A percentile compares a stretch with the other conserved stretches of the same genome.
Evolutionary conservation across 37 sponge, comb jelly and placozoan species (phyloP).

Genomic region (Aphrocallistes beatrix): DNA sequence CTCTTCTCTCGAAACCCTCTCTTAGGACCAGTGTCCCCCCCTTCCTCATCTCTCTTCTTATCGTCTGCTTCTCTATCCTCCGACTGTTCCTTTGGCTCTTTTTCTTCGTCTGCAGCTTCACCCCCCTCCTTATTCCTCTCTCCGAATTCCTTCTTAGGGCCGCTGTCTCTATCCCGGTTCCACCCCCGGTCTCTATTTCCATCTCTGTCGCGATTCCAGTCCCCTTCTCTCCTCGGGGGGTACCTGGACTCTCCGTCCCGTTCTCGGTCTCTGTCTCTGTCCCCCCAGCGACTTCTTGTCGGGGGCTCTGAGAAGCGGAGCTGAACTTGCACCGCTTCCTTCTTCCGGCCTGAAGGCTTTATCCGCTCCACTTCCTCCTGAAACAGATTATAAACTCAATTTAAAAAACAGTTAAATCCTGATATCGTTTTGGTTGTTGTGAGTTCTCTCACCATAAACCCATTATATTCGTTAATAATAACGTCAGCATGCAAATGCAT

Average conservation of each 20-base stretch:
- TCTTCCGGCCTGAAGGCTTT: not conserved
- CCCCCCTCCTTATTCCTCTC: no score
- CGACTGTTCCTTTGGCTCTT: not conserved
- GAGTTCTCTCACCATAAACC: no score
- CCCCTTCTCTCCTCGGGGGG: not conserved
- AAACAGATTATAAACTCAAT: not conserved
- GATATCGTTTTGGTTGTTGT: no score
- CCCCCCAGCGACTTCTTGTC: not conserved
- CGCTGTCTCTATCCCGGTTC: not conserved
- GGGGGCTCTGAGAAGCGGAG: not conserved
- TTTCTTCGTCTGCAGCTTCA: no score
- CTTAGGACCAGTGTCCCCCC: not conserved
- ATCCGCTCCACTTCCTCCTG: not conserved
- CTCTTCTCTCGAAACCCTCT: not conserved
- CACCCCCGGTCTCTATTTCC: not conserved
- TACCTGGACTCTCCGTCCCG: no score
- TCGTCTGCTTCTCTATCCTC: not conserved
- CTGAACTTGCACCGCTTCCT: not conserved
- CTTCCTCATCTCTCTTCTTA: not conserved
- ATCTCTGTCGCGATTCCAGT: not conserved
- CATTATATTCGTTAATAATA: no score
- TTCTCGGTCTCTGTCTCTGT: not conserved
- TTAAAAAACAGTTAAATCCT: no score
- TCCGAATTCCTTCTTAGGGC: not conserved
- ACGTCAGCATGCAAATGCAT: no score